Base-by-base conservation (phyloP, 1,140 invertebrate genomes). In the Caerostris extrusa region DNA sequence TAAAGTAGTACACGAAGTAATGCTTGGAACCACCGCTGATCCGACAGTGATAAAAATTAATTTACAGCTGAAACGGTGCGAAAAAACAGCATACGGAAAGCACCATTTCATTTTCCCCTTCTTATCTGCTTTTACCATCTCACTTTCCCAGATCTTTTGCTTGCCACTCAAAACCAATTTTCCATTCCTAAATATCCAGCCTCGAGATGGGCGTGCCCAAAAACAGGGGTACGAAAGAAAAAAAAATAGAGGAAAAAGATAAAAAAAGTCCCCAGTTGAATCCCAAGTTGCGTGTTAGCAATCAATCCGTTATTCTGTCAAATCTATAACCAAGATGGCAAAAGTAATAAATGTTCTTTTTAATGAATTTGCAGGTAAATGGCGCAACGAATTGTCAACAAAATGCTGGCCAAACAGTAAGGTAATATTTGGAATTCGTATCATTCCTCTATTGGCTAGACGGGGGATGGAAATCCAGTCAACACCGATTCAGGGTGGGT, bases 301-400 rank as follows among this genome's bases (percentile, higher is more conserved):
- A 93, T 71, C 86, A 93, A 93, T 93, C 92, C 85, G 92, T 93
- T 93, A 93, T 93, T 71, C 92, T 93, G 92, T 93, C 92, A 93
- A 88, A 89, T 61, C 85, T 81, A 93, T 81, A 93, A 93, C 64
- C 85, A 93, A 93, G 86, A 93, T 86, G 64, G 92, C 92, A 93
- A 89, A 88, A 93, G 86, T 89, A 93, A 93, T 93, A 77, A 89
- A 93, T 93, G 92, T 88, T 93, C 34, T 88, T 93, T 93, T 88
- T 93, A 93, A 93, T 93, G 92, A 93, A 93, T 93, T 93, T 60
- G 86, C 69, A 19, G 83, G 61, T 89, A 93, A 93, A 93, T 89
- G 86, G 85, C 85, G 92, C 5, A 88, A 56, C 69, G 92, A 89
- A 93, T 93, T 93, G 92, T 93, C 92, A 93, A 93, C 92, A 93